phyloP scores from a whole-genome alignment of 2,888 invertebrate species.

The Caenorhabditis sp. region DNA sequence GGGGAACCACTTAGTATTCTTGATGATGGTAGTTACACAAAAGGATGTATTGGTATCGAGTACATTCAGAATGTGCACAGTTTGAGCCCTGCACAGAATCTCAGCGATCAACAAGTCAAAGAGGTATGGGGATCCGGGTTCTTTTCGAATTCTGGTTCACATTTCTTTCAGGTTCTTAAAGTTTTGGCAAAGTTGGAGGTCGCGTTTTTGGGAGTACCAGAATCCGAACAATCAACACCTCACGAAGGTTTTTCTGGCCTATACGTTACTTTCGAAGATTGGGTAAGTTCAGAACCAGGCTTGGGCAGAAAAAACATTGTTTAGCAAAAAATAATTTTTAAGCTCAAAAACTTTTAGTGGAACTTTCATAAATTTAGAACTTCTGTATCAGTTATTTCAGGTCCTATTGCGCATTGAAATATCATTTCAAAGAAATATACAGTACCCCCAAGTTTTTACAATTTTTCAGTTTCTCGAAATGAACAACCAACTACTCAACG shows the following conservation, averaged over 20 bases:
- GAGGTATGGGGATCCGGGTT: background rate
- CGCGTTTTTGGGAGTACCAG: constrained; percentile 13
- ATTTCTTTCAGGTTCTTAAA: constrained; percentile 24
- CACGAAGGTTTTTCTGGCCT: constrained; percentile 26
- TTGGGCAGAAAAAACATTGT: background rate
- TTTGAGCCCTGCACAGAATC: constrained; percentile 26
- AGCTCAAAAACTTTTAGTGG: too few relatives aligned
- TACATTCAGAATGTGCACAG: constrained; percentile 24
- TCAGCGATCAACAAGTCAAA: constrained; percentile 27
- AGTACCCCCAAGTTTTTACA: too few relatives aligned
- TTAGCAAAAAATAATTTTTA: too few relatives aligned
- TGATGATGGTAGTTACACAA: constrained; percentile 27
- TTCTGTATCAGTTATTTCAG: too few relatives aligned
- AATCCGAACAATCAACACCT: constrained; percentile 14
- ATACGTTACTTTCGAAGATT: constrained; percentile 23
- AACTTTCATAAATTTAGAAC: too few relatives aligned
- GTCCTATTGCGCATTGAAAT: too few relatives aligned
- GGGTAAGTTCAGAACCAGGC: constrained; percentile 6
- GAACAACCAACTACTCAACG: constrained; percentile 23
- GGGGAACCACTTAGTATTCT: constrained; percentile 10
- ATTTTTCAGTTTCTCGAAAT: constrained; percentile 11
- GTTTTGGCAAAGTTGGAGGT: constrained; percentile 17
- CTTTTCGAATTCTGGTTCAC: background rate
- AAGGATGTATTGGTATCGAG: constrained; percentile 45
- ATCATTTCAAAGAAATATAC: too few relatives aligned